Conservation (phyloP, 2,888 invertebrate species). For the Platypus cylindrus region DNA sequence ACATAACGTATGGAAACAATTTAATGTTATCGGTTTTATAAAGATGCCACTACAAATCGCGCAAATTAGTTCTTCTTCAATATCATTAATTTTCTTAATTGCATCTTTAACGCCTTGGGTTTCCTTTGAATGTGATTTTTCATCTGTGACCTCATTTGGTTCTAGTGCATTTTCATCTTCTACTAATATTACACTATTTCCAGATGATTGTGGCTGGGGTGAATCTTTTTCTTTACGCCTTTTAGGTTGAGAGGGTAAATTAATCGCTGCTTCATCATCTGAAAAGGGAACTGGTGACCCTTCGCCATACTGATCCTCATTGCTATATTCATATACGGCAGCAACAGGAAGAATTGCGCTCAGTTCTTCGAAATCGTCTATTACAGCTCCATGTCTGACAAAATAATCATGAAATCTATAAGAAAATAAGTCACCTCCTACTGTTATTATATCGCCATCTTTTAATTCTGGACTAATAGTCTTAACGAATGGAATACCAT, state of each 20-base stretch:
- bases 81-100: slow-evolving; percentile 19
- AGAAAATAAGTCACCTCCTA: slow-evolving; percentile 5
- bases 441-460: slow-evolving; percentile 8
- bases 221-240: neutral
- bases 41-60: slow-evolving; percentile 65
- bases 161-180: too few species aligned
- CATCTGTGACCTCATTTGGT: too few species aligned
- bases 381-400: too few species aligned
- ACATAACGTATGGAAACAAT: slow-evolving; percentile 67
- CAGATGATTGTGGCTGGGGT: too few species aligned
- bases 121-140: neutral
- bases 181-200: too few species aligned
- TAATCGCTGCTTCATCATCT: too few species aligned
- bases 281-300: too few species aligned
- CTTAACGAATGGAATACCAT: slow-evolving; percentile 2
- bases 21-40: slow-evolving; percentile 53
- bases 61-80: slow-evolving; percentile 62
- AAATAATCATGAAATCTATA: slow-evolving; percentile 6
- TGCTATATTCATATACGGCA: too few species aligned
- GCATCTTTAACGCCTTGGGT: neutral
- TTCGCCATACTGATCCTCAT: too few species aligned
- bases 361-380: too few species aligned
- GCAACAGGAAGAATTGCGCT: too few species aligned
- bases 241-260: neutral
- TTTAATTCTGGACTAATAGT: slow-evolving; percentile 4